Evolutionary conservation across 2,113 vertebrate species (phyloP), one percentile per base, ranked within the genome.

Genomic region (Onychostoma macrolepis): DNA sequence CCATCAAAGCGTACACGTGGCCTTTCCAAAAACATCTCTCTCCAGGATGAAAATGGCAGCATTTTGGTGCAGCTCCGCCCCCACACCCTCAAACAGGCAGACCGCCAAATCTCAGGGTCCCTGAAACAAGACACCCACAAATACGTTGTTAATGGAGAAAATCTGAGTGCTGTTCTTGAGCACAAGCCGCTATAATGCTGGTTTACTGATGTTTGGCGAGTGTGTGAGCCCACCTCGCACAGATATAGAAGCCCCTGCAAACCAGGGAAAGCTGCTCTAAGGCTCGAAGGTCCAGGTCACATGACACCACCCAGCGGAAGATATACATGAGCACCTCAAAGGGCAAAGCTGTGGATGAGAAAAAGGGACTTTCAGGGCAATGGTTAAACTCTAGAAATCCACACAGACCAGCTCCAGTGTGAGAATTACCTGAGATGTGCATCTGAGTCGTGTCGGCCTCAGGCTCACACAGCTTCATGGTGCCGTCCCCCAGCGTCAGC

Each of bases 291-390:
- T 99, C 98, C 94, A 99, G 92, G 86, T 99, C 97, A 89, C 96
- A 98, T 2, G 98, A 99, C 92, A 99, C 98, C 82, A 99, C 98
- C 98, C 98, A 99, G 50, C 98, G 97, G 90, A 99, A 99, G 92
- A 99, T 96, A 93, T 99, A 99, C 97, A 99, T 97, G 41, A 99
- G 92, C 89, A 99, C 96, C 92, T 99, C 98, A 92, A 96, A 92
- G 0, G 98, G 98, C 93, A 99, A 93, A 0, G 91, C 98, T 99
- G 93, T 80, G 85, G 89, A 80, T 30, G 91, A 3, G 3, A 45
- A 36, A 28, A 28, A 13, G 24, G 38, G 26, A 33, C 21, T 12
- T 26, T 82, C n/a, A 82, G 33, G 3, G 33, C 12, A 43, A 63
- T 0, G 3, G 0, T 21, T 5, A 63, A 8, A 4, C 50, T 79